Evolutionary conservation across 2,888 invertebrate species (phyloP).

Genomic region (Monopis laevigella): DNA sequence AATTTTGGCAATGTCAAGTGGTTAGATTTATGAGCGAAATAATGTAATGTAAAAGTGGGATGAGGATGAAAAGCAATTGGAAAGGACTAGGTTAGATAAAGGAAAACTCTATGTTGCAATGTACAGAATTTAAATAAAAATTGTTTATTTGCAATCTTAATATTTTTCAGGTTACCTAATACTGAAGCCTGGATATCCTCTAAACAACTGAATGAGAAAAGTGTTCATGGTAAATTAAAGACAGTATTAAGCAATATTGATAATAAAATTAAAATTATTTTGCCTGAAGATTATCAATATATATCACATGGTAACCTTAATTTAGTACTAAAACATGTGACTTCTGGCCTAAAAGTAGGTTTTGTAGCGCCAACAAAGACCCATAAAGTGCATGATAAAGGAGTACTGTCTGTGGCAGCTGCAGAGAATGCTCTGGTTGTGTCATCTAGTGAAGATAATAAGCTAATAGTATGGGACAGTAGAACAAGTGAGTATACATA

Average conservation of each 20-base stretch:
- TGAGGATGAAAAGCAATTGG: too few species aligned
- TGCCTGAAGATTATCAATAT: slow-evolving; percentile 47
- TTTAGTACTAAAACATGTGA: slow-evolving; percentile 49
- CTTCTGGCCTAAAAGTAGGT: slow-evolving; percentile 47
- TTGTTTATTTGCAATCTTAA: not conserved
- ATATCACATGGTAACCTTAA: slow-evolving; percentile 44
- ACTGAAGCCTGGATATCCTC: slow-evolving; percentile 59
- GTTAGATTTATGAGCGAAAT: too few species aligned
- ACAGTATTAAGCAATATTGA: slow-evolving; percentile 36
- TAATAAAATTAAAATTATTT: slow-evolving; percentile 45
- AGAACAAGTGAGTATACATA: slow-evolving; percentile 63
- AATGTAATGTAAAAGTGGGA: too few species aligned
- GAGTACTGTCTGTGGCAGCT: slow-evolving; percentile 66
- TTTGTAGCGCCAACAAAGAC: slow-evolving; percentile 62
- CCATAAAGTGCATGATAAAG: slow-evolving; percentile 53
- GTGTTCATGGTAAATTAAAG: slow-evolving; percentile 46
- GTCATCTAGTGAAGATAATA: slow-evolving; percentile 69
- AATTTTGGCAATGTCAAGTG: too few species aligned
- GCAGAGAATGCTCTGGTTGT: slow-evolving; percentile 70
- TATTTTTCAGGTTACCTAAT: slow-evolving; percentile 44
- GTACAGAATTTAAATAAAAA: not conserved
- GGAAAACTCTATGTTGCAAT: too few species aligned
- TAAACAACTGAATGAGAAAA: slow-evolving; percentile 45
- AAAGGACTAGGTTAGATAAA: too few species aligned
- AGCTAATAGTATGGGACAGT: slow-evolving; percentile 71